These are phyloP conservation scores for Amblyjoppa proteus DNA, from an alignment of 2,888 invertebrate species.

Conservation along the genomic window DNA sequence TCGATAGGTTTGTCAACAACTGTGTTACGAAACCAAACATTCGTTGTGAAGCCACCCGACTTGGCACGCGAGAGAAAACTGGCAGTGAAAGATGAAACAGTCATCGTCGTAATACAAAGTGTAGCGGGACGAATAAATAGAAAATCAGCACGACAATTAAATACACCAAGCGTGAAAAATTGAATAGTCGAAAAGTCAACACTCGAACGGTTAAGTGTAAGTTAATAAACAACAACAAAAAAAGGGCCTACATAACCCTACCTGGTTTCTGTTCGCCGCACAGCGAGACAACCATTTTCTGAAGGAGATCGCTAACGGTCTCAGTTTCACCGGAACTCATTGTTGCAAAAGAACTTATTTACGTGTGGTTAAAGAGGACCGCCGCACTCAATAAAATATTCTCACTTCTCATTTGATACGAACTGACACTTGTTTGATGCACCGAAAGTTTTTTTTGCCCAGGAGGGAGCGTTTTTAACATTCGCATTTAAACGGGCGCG, in stretches of 20 bases:
- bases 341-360: constrained; percentile 55
- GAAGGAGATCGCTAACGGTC: constrained; percentile 81
- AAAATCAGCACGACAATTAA: background rate
- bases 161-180: background rate
- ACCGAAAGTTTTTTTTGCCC: background rate
- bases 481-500: background rate
- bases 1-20: background rate
- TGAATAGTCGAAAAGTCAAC: background rate
- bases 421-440: constrained; percentile 14
- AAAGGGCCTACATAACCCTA: constrained; percentile 67
- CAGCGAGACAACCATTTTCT: constrained; percentile 81
- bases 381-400: background rate
- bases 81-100: background rate
- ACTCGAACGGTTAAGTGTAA: too few relatives aligned
- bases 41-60: background rate
- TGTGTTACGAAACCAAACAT: background rate
- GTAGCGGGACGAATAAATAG: background rate
- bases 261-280: constrained; percentile 83
- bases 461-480: background rate
- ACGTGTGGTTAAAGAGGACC: background rate
- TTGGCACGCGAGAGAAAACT: background rate
- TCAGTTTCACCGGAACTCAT: constrained; percentile 80
- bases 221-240: background rate
- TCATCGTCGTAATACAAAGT: background rate
- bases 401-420: background rate